Conservation (phyloP, 2,797 vertebrate species). For the Xerus rutilus region DNA sequence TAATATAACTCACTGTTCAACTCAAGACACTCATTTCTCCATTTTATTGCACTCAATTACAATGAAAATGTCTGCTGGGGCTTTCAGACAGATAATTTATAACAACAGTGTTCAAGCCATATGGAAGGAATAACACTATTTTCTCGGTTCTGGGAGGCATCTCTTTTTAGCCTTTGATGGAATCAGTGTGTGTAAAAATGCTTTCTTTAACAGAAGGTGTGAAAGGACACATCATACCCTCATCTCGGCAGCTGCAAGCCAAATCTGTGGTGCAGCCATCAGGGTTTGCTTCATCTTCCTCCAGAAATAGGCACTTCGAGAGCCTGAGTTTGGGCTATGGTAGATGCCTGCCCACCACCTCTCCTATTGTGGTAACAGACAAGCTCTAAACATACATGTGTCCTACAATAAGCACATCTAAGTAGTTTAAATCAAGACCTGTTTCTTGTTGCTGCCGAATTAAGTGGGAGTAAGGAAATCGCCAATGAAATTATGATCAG, state of each 20-base stretch:
- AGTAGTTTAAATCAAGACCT: neutral
- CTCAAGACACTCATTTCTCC: constrained; percentile 29
- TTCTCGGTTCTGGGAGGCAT: constrained; percentile 57
- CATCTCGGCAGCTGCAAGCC: constrained; percentile 46
- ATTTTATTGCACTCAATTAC: constrained; percentile 46
- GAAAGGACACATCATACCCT: constrained; percentile 6
- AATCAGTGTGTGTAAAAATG: constrained; percentile 71
- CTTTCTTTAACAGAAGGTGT: constrained; percentile 67
- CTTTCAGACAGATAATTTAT: constrained; percentile 64
- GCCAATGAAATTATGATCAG: neutral
- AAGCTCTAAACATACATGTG: neutral
- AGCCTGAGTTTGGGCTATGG: neutral
- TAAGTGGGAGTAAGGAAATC: neutral
- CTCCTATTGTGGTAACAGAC: neutral
- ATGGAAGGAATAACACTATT: constrained; percentile 73
- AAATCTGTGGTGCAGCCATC: neutral
- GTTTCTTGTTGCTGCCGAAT: neutral
- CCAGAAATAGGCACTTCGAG: neutral
- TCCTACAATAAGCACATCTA: neutral
- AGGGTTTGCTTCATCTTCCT: neutral
- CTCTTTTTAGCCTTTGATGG: constrained; percentile 69
- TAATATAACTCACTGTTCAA: constrained; percentile 20
- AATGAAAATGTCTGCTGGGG: constrained; percentile 51
- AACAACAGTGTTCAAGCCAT: constrained; percentile 65
- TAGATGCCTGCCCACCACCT: neutral